phyloP scores from a whole-genome alignment of 2,888 invertebrate species.

The Diarsia brunnea region DNA sequence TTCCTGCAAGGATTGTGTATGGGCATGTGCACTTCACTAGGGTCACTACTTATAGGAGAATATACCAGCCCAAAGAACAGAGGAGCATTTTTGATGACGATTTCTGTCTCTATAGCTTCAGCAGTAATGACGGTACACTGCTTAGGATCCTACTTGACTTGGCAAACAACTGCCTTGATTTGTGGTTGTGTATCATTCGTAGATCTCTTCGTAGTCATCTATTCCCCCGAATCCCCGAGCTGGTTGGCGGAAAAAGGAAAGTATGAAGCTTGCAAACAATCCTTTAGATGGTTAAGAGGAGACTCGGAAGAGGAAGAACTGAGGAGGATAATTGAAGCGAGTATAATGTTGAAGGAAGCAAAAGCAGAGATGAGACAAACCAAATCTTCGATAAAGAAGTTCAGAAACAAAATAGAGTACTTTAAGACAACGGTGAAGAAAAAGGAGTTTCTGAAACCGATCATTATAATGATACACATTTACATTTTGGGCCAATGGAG shows the following conservation, averaged over 20 bases:
- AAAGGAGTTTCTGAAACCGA: conserved; percentile 80
- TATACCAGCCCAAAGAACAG: conserved; percentile 90
- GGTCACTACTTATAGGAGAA: conserved; percentile 89
- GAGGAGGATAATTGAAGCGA: conserved; percentile 76
- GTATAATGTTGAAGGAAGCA: conserved; percentile 72
- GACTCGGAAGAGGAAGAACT: conserved; percentile 80
- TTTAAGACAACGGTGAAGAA: conserved; percentile 74
- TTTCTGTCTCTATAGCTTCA: conserved; percentile 90
- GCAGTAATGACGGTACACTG: conserved; percentile 91
- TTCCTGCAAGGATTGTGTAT: conserved; percentile 85
- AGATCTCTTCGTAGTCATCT: conserved; percentile 81
- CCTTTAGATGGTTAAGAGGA: conserved; percentile 91
- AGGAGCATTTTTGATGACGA: conserved; percentile 91
- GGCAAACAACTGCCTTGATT: conserved; percentile 89
- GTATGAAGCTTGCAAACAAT: conserved; percentile 87
- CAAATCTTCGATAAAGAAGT: conserved; percentile 67
- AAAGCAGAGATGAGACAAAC: conserved; percentile 68
- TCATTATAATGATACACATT: conserved; percentile 81
- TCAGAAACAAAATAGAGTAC: conserved; percentile 70
- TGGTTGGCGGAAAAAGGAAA: conserved; percentile 91
- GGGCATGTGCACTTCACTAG: conserved; percentile 88
- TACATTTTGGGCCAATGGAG: conserved; percentile 80
- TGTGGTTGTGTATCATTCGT: conserved; percentile 84
- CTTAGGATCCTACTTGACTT: conserved; percentile 90
- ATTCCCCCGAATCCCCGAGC: conserved; percentile 91